Evolutionary conservation across 2,113 vertebrate genomes (phyloP).

Genomic region (Corythornis cristatus): DNA sequence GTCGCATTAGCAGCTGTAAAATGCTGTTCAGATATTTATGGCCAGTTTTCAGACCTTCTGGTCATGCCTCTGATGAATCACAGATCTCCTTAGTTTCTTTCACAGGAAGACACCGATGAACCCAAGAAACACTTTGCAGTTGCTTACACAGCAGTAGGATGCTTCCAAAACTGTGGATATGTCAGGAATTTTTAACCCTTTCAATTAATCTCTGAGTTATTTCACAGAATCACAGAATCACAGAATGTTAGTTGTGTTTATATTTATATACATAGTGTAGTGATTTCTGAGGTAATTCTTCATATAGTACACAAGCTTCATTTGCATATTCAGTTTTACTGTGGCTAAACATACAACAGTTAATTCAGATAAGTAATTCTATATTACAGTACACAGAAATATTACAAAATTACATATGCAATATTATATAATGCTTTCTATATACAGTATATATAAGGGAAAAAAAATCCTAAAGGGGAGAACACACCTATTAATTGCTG

Average conservation of each 20-base stretch:
- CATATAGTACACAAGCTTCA: background rate
- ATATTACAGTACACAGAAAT: background rate
- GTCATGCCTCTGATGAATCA: background rate
- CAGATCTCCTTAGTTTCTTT: background rate
- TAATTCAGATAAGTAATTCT: background rate
- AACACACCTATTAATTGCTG: background rate
- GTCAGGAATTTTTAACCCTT: background rate
- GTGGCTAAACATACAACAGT: background rate
- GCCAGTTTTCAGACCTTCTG: background rate
- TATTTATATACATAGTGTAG: background rate
- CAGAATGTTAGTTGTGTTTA: background rate
- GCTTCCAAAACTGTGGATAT: background rate
- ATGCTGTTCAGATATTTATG: background rate
- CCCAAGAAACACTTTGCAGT: background rate
- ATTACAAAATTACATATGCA: too few relatives aligned
- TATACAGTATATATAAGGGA: background rate
- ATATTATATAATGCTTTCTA: background rate
- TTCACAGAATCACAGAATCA: background rate
- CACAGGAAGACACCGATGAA: background rate
- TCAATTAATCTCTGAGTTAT: background rate
- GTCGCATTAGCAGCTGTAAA: background rate
- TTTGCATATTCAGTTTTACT: background rate
- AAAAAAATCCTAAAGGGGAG: background rate
- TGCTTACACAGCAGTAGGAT: background rate
- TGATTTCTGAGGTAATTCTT: background rate